A percentile compares a stretch with the other conserved stretches of the same genome.
phyloP scores from a whole-genome alignment of 2,888 invertebrate species.

The Lasioglossum figueresi region DNA sequence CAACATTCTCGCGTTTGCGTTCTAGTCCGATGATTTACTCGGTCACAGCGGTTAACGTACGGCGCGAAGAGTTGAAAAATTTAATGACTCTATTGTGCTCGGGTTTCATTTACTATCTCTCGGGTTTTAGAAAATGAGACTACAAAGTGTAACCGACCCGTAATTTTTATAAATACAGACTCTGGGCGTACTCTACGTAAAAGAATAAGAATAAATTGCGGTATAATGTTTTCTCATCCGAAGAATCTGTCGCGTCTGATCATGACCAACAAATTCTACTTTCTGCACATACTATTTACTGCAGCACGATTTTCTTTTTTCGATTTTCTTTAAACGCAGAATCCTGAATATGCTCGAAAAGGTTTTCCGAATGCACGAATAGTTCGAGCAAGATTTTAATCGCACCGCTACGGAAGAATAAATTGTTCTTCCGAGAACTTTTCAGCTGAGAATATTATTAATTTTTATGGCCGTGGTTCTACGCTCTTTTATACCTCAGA shows the following conservation, averaged over 20 bases:
- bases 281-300: too few species aligned
- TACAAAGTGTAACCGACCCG: neutral
- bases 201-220: too few species aligned
- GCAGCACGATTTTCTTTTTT: too few species aligned
- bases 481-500: neutral
- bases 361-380: neutral
- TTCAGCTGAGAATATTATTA: neutral
- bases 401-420: neutral
- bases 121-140: neutral
- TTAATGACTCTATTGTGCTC: slow-evolving; percentile 1
- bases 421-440: neutral
- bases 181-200: too few species aligned
- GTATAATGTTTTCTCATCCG: too few species aligned
- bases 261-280: too few species aligned
- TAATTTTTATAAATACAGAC: neutral
- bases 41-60: slow-evolving; percentile 1
- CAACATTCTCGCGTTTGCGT: slow-evolving; percentile 8
- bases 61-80: neutral
- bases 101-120: neutral
- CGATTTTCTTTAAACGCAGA: too few species aligned
- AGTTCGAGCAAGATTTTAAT: neutral
- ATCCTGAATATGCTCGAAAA: neutral
- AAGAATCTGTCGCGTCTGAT: too few species aligned
- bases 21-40: slow-evolving; percentile 14
- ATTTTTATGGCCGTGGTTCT: neutral